Conservation (phyloP, 2,797 vertebrate species). For the Sebastes nivosus region DNA sequence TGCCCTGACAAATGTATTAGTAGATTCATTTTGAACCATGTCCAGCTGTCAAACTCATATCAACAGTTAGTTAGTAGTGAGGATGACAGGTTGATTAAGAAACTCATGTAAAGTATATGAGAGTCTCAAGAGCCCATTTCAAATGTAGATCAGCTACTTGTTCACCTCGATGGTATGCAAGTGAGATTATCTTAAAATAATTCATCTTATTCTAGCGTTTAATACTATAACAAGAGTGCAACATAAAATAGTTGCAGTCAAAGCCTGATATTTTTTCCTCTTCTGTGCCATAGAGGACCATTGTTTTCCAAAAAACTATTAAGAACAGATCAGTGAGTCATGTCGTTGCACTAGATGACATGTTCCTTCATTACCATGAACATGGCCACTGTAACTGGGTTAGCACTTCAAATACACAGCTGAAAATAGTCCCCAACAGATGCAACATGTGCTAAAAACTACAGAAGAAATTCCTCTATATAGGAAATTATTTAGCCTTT, state of each 20-base stretch:
- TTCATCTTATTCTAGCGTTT: background rate
- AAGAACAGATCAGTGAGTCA: too few species aligned
- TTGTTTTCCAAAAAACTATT: too few species aligned
- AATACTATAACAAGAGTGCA: background rate
- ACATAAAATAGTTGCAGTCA: background rate
- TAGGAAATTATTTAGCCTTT: background rate
- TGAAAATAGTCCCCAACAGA: background rate
- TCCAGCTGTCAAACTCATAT: constrained; percentile 3
- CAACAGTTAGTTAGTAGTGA: background rate
- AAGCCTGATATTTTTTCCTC: too few species aligned
- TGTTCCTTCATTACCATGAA: background rate
- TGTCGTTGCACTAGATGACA: too few species aligned
- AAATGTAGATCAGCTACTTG: background rate
- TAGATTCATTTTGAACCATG: constrained; percentile 9
- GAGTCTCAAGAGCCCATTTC: background rate
- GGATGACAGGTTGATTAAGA: background rate
- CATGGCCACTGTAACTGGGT: background rate
- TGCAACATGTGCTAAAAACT: background rate
- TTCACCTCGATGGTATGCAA: background rate
- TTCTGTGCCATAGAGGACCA: too few species aligned
- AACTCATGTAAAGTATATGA: background rate
- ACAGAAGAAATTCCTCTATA: background rate
- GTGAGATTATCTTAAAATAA: background rate
- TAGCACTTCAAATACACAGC: background rate
- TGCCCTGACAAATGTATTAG: background rate